phyloP scores from a whole-genome alignment of 1,140 invertebrate genomes.

The Drosophila carrolli region DNA sequence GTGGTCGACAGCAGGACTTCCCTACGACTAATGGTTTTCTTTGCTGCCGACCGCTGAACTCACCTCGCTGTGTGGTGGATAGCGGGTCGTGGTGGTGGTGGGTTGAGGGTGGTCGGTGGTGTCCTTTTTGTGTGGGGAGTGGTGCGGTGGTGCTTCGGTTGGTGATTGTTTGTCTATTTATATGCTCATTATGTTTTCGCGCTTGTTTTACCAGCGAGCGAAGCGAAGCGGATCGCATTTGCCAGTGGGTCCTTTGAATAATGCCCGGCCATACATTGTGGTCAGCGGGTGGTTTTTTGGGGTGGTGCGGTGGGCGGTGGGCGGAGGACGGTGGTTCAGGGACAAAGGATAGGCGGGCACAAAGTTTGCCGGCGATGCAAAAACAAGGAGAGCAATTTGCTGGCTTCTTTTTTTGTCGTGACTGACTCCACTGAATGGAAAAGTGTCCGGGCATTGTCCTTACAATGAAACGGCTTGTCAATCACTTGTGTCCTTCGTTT shows the following conservation, averaged over 20 bases:
- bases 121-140: not conserved
- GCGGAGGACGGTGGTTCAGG: not conserved
- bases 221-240: slow-evolving; percentile 31
- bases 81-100: slow-evolving; percentile 4
- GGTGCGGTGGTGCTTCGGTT: slow-evolving; percentile 10
- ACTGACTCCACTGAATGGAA: slow-evolving; percentile 10
- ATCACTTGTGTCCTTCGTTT: slow-evolving; percentile 40
- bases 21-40: slow-evolving; percentile 14
- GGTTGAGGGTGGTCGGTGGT: not conserved
- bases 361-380: slow-evolving; percentile 37
- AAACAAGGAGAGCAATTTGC: slow-evolving; percentile 53
- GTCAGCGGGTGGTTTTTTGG: slow-evolving; percentile 24
- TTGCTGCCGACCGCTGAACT: not conserved
- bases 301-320: not conserved
- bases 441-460: slow-evolving; percentile 47
- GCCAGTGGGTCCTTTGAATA: slow-evolving; percentile 55
- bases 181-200: slow-evolving; percentile 78
- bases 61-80: slow-evolving; percentile 32
- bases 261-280: slow-evolving; percentile 68
- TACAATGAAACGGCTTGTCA: slow-evolving; percentile 66
- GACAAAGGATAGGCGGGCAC: slow-evolving; percentile 30
- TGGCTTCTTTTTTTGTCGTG: slow-evolving; percentile 25
- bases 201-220: slow-evolving; percentile 66
- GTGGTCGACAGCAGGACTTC: slow-evolving; percentile 1
- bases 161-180: slow-evolving; percentile 74